Evolutionary conservation across 2,888 invertebrate genomes (phyloP).

Genomic region (Cheilosia urbana): DNA sequence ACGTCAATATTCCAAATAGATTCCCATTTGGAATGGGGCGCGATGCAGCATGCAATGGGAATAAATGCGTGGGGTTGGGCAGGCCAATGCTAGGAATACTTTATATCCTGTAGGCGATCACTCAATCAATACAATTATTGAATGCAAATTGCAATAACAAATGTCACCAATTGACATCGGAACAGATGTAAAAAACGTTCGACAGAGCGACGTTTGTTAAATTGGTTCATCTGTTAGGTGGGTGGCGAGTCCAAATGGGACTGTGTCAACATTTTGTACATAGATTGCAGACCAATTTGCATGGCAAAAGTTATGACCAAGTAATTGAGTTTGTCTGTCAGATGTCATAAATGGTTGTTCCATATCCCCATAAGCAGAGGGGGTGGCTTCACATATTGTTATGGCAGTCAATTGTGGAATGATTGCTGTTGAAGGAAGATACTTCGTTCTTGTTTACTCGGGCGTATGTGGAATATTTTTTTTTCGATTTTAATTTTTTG

Average conservation of each 20-base stretch:
- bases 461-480: no score
- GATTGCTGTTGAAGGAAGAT: not conserved
- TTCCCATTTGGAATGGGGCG: constrained; percentile 17
- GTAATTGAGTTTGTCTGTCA: constrained; percentile 70
- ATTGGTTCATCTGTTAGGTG: constrained; percentile 67
- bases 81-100: not conserved
- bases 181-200: constrained; percentile 63
- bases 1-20: constrained; percentile 56
- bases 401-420: not conserved
- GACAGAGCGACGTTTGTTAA: constrained; percentile 62
- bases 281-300: constrained; percentile 60
- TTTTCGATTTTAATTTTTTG: no score
- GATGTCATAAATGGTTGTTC: constrained; percentile 22
- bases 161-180: constrained; percentile 68
- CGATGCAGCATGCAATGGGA: not conserved
- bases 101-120: constrained; percentile 19
- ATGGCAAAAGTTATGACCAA: constrained; percentile 62
- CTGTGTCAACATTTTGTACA: constrained; percentile 53
- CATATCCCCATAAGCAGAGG: not conserved
- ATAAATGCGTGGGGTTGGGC: not conserved
- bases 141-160: constrained; percentile 73
- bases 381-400: not conserved
- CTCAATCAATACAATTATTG: constrained; percentile 69
- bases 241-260: constrained; percentile 38
- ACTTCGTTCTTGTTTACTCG: no score